Conservation (phyloP, 2,113 vertebrate species). For the Promerops cafer region DNA sequence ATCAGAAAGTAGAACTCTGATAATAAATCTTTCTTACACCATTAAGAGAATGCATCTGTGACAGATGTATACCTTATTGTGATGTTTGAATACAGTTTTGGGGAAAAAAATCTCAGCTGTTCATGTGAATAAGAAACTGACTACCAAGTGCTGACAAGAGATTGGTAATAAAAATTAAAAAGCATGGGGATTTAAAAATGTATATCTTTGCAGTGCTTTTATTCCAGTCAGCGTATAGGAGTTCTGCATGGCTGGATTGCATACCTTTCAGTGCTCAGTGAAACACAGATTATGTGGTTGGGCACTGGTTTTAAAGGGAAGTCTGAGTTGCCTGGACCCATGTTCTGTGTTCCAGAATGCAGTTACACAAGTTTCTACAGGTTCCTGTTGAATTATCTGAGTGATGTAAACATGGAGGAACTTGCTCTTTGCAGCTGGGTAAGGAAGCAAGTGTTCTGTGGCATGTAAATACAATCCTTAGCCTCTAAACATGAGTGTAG, state of each 20-base stretch:
- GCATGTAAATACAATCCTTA: background rate
- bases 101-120: background rate
- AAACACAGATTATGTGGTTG: background rate
- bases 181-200: background rate
- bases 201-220: background rate
- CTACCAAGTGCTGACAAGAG: background rate
- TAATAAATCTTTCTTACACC: background rate
- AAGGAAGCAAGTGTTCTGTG: background rate
- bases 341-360: background rate
- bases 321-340: background rate
- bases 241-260: background rate
- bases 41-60: background rate
- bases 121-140: background rate
- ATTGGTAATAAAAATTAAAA: background rate
- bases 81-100: background rate
- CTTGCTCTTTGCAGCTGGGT: background rate
- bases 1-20: background rate
- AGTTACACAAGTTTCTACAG: background rate
- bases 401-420: background rate
- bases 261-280: background rate
- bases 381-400: background rate
- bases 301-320: background rate
- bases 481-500: background rate
- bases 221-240: background rate
- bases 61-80: background rate